Evolutionary conservation across 2,797 vertebrate species (phyloP).

Genomic region (Mustela erminea): DNA sequence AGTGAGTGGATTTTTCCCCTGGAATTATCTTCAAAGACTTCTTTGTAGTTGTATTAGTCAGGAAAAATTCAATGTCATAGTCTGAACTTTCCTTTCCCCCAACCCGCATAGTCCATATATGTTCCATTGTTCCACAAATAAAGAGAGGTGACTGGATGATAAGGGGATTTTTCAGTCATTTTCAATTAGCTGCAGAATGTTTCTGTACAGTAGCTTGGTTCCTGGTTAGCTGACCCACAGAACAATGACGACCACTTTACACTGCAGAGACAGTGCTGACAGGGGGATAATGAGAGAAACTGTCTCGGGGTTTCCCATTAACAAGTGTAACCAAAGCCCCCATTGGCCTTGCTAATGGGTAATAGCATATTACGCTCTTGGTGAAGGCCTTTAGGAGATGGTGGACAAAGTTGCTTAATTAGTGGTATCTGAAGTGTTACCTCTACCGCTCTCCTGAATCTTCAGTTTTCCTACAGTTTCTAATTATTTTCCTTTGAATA

Average conservation of each 20-base stretch:
- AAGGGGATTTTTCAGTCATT: constrained; percentile 88
- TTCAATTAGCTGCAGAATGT: constrained; percentile 90
- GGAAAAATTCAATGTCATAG: constrained; percentile 85
- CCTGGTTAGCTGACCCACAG: constrained; percentile 90
- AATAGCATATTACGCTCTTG: constrained; percentile 89
- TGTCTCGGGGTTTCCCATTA: constrained; percentile 90
- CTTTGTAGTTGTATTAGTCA: constrained; percentile 85
- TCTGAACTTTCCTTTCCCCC: constrained; percentile 84
- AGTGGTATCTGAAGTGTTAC: constrained; percentile 90
- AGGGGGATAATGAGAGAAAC: constrained; percentile 92
- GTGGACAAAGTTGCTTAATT: constrained; percentile 91
- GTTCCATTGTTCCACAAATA: constrained; percentile 86
- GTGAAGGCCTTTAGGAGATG: constrained; percentile 89
- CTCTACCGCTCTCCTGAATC: constrained; percentile 85
- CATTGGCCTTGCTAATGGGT: constrained; percentile 88
- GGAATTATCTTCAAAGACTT: constrained; percentile 85
- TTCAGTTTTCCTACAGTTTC: constrained; percentile 89
- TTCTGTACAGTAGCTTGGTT: constrained; percentile 90
- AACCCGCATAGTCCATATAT: constrained; percentile 84
- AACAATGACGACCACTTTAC: constrained; percentile 90
- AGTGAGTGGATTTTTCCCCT: constrained; percentile 74
- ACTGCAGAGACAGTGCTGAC: constrained; percentile 87
- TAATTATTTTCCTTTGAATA: constrained; percentile 90
- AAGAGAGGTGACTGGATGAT: constrained; percentile 86
- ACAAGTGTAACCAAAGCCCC: constrained; percentile 89